phyloP scores from a whole-genome alignment of 2,797 vertebrate genomes.

The Coracias cyanogaster region DNA sequence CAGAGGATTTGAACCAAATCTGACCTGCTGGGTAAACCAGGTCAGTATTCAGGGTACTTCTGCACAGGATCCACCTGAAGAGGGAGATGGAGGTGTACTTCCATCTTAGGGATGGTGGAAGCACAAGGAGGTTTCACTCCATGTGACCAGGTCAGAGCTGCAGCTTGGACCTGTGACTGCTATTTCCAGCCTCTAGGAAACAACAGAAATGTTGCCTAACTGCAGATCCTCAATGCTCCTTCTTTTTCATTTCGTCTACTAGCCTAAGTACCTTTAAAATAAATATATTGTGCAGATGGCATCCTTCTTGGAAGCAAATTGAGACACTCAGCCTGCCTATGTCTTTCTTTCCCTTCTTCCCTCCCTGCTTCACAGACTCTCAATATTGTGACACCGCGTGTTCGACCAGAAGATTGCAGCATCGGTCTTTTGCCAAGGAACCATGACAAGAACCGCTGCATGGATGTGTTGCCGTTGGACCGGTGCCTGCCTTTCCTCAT shows the following conservation, averaged over 20 bases:
- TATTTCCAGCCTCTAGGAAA: not conserved
- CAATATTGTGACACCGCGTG: slow-evolving; percentile 95
- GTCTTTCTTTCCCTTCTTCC: not conserved
- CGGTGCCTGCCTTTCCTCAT: slow-evolving; percentile 97
- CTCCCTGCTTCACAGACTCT: slow-evolving; percentile 82
- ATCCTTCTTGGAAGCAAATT: not conserved
- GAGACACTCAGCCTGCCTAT: not conserved
- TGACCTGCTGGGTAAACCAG: not conserved
- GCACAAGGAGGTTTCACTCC: not conserved
- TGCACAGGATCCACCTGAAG: not conserved
- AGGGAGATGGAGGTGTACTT: not conserved
- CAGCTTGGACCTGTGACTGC: not conserved
- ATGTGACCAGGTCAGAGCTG: not conserved
- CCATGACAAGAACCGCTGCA: slow-evolving; percentile 96
- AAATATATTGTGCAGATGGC: fast-evolving
- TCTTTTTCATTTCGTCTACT: not conserved
- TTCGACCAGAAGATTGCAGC: slow-evolving; percentile 95
- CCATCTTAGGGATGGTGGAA: not conserved
- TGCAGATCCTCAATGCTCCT: not conserved
- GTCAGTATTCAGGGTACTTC: not conserved
- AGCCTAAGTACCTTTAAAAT: not conserved
- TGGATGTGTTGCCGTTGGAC: slow-evolving; percentile 95
- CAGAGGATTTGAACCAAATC: not conserved
- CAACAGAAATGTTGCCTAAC: not conserved
- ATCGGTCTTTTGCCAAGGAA: slow-evolving; percentile 94